Evolutionary conservation across 2,113 vertebrate species (phyloP).

Genomic region (Semicossyphus pulcher): DNA sequence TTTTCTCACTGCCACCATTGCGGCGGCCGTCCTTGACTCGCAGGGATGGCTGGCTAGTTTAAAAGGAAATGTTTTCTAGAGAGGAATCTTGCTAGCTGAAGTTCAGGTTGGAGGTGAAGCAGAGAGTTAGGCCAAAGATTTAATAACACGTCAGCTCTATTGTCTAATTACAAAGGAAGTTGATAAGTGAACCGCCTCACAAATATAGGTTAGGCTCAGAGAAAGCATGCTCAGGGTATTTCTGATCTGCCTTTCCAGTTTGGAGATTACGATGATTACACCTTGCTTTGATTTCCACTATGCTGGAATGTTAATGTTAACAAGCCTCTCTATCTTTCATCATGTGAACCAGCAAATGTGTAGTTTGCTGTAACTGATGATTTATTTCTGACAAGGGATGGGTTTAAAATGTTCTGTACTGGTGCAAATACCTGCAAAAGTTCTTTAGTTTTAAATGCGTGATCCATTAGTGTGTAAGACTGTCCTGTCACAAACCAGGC

Average conservation of each 20-base stretch:
- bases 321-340: conserved; percentile 8
- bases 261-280: conserved; percentile 23
- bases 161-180: conserved; percentile 65
- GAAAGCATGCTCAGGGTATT: conserved; percentile 19
- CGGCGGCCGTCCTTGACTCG: conserved; percentile 17
- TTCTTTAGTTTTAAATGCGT: too few species aligned
- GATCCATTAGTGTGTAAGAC: neutral
- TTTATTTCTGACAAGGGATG: conserved; percentile 2
- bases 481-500: neutral
- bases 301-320: conserved; percentile 26
- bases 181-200: conserved; percentile 43
- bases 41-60: conserved; percentile 7
- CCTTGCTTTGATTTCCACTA: conserved; percentile 41
- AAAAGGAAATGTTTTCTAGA: conserved; percentile 44
- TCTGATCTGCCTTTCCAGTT: conserved; percentile 19
- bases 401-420: neutral
- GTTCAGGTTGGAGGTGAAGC: conserved; percentile 35
- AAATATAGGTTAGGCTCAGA: conserved; percentile 18
- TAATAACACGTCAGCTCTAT: conserved; percentile 43
- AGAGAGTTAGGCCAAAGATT: conserved; percentile 21
- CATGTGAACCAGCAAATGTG: conserved; percentile 12
- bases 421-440: neutral
- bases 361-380: neutral
- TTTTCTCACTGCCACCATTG: conserved; percentile 17
- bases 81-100: conserved; percentile 27